Base-by-base conservation (phyloP, 2,888 invertebrate genomes). In the Troilus luridus region DNA sequence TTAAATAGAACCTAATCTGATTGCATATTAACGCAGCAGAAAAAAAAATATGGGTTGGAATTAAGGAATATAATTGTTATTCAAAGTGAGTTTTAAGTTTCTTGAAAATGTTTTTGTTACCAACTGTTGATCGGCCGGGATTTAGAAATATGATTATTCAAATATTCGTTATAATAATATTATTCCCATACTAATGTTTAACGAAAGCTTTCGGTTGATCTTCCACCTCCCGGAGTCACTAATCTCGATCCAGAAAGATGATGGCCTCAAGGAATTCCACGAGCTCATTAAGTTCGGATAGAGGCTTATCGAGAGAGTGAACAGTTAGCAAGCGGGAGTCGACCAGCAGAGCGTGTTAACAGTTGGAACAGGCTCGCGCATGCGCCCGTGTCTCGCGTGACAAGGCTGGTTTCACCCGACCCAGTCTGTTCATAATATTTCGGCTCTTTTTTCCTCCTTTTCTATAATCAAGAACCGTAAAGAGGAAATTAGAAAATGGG, bases 261-360 rank as follows among this genome's bases (percentile, higher is more conserved):
- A 27, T 6, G 67, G 14, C 41, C 27, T 6, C 27, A 41, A 41
- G 41, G 41, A 17, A 77, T 77, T 41, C 72, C 72, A 17, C 7
- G 5, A 77, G 72, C 41, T 77, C 24, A 27, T 72, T 27, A 72
- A 27, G 72, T 17, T 77, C 27, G 27, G 41, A 8, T 14, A 12
- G 19, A 77, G 27, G 72, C 17, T 77, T 24, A 24, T 77, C 8
- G 27, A 9, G 85, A 54, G n/a, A 58, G n/a, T n/a, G n/a, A n/a
- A 85, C 85, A 85, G 85, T 85, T 85, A 85, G 56, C 56, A 41
- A 85, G 85, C 85, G 85, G 85, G 0, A 7, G 56, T 8, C 9
- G n/a, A 11, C 85, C 85, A 85, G 12, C 85, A 56, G 56, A 85
- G 85, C 85, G 56, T 85, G 85, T 56, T 56, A 85, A 85, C 85